Evolutionary conservation across 2,797 vertebrate species (phyloP).

Genomic region (Eupleurogrammus muticus): DNA sequence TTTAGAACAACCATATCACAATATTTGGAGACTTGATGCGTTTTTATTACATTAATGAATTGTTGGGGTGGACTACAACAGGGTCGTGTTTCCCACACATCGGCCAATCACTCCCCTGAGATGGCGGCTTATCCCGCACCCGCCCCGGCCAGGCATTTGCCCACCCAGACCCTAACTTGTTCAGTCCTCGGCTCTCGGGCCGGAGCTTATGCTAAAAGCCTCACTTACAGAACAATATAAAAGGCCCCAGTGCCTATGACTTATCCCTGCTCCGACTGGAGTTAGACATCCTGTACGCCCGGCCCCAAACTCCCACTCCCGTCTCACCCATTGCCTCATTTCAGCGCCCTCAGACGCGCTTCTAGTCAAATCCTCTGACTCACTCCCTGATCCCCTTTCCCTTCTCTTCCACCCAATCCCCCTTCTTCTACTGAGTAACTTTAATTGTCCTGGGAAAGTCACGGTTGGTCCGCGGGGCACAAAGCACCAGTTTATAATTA

Average conservation of each 20-base stretch:
- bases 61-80: conserved; percentile 68
- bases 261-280: conserved; percentile 50
- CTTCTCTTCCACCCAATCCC: conserved; percentile 73
- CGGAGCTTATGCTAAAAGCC: conserved; percentile 58
- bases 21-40: conserved; percentile 5
- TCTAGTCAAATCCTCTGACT: conserved; percentile 68
- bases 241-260: conserved; percentile 56
- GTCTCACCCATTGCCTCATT: conserved; percentile 63
- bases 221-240: conserved; percentile 58
- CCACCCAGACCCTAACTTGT: conserved; percentile 63
- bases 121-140: conserved; percentile 83
- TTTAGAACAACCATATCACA: not conserved
- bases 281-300: conserved; percentile 52
- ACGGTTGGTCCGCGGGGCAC: conserved; percentile 84
- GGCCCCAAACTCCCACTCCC: conserved; percentile 57
- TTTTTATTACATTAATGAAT: conserved; percentile 30
- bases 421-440: conserved; percentile 91
- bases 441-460: conserved; percentile 99
- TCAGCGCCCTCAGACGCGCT: conserved; percentile 49
- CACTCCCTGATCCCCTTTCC: conserved; percentile 68
- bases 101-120: conserved; percentile 81
- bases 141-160: conserved; percentile 65
- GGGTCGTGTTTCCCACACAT: conserved; percentile 86
- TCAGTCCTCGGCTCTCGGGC: conserved; percentile 33
- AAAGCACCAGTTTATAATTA: conserved; percentile 92